Evolutionary conservation across 2,888 invertebrate genomes (phyloP).

Genomic region (Pardosa pseudoannulata): DNA sequence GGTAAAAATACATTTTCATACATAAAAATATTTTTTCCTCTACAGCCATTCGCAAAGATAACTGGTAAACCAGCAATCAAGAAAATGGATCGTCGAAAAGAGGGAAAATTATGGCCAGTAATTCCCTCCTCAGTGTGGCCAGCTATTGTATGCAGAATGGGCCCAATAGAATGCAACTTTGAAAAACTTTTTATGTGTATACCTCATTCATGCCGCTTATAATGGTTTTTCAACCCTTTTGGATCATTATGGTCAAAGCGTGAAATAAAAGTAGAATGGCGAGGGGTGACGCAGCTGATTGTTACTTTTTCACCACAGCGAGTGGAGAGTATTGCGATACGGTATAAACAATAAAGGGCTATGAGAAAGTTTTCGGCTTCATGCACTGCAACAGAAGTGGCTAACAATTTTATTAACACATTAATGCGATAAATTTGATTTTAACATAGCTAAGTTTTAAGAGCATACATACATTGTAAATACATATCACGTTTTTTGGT

Average conservation of each 20-base stretch:
- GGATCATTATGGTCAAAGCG: background rate
- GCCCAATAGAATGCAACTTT: background rate
- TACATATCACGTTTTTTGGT: too few species aligned
- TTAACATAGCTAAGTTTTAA: too few species aligned
- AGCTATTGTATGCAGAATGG: slow-evolving; percentile 13
- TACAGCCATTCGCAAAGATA: background rate
- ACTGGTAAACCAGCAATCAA: slow-evolving; percentile 36
- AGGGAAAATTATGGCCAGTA: slow-evolving; percentile 25
- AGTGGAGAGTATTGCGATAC: too few species aligned
- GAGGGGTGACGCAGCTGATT: too few species aligned
- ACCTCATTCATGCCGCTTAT: background rate
- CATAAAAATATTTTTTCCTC: background rate
- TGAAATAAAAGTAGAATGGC: background rate
- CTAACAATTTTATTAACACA: too few species aligned
- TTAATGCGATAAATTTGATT: too few species aligned
- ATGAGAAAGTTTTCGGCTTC: too few species aligned
- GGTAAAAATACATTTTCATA: slow-evolving; percentile 25
- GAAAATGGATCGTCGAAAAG: slow-evolving; percentile 32
- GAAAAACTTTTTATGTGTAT: background rate
- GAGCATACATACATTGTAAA: too few species aligned
- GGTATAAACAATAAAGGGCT: too few species aligned
- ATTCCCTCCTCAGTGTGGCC: slow-evolving; percentile 1
- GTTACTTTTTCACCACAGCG: too few species aligned
- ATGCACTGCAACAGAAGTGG: too few species aligned
- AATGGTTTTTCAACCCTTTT: background rate